Conservation (phyloP, 2,113 vertebrate genomes). For the Galeopterus variegatus region DNA sequence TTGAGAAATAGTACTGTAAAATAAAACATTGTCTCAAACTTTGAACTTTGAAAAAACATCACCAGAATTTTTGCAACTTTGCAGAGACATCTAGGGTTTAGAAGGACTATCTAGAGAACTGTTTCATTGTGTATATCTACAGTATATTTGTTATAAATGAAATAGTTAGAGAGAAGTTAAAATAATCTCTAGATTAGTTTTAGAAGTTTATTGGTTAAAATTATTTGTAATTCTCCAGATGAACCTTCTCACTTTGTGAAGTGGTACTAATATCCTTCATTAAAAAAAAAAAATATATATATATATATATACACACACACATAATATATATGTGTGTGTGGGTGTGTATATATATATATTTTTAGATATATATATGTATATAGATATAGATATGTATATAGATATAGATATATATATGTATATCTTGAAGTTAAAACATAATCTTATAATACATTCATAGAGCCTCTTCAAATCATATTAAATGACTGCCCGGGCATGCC, state of each 20-base stretch:
- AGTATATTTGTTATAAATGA: neutral
- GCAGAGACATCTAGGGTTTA: neutral
- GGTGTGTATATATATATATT: no score
- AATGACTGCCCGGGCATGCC: neutral
- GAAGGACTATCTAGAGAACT: neutral
- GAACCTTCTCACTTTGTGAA: neutral
- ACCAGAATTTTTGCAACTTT: conserved; percentile 18
- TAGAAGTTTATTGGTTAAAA: neutral
- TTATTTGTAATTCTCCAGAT: neutral
- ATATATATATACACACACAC: no score
- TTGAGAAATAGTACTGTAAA: neutral
- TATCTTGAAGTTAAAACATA: neutral
- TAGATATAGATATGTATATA: no score
- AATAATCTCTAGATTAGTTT: neutral
- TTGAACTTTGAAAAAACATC: neutral
- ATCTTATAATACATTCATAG: neutral
- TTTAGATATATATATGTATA: no score
- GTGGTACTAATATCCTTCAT: neutral
- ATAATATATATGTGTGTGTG: no score
- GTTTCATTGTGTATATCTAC: neutral
- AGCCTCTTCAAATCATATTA: neutral
- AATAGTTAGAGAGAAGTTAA: neutral
- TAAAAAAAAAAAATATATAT: neutral
- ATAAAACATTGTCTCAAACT: conserved; percentile 8
- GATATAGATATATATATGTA: no score